These are phyloP conservation scores for Mugil cephalus DNA, from an alignment of 2,113 vertebrate genomes.

Conservation along the genomic window DNA sequence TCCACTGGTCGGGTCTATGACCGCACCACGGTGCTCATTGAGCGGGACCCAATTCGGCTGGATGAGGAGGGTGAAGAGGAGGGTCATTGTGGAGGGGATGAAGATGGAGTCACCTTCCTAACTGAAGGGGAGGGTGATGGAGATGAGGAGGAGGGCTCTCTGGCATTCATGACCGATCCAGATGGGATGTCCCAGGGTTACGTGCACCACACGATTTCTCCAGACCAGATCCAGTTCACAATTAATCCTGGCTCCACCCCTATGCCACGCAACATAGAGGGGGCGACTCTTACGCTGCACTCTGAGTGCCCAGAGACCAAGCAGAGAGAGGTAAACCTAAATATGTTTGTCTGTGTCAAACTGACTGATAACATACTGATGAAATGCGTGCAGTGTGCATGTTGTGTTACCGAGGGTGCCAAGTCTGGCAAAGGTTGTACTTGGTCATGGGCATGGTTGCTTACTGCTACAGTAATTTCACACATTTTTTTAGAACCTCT, in stretches of 20 bases:
- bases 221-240: conserved; percentile 97
- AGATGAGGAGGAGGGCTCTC: conserved; percentile 90
- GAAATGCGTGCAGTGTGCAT: background rate
- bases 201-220: conserved; percentile 98
- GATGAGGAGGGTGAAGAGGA: conserved; percentile 89
- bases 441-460: background rate
- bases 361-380: background rate
- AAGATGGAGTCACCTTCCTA: conserved; percentile 90
- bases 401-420: background rate
- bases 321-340: conserved; percentile 89
- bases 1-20: conserved; percentile 93
- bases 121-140: conserved; percentile 90
- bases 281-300: conserved; percentile 96
- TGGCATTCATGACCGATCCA: conserved; percentile 91
- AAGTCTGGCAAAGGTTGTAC: conserved; percentile 1
- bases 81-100: conserved; percentile 88
- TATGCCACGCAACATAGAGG: conserved; percentile 98
- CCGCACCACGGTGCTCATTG: conserved; percentile 97
- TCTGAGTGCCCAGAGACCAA: conserved; percentile 99
- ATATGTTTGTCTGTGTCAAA: background rate
- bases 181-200: conserved; percentile 98
- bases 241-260: conserved; percentile 98
- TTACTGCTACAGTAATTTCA: conserved; percentile 5
- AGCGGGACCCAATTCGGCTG: conserved; percentile 93
- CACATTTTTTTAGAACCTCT: conserved; percentile 11